These are phyloP conservation scores for Scarus forsteni DNA, from an alignment of 2,797 vertebrate genomes.

Conservation along the genomic window DNA sequence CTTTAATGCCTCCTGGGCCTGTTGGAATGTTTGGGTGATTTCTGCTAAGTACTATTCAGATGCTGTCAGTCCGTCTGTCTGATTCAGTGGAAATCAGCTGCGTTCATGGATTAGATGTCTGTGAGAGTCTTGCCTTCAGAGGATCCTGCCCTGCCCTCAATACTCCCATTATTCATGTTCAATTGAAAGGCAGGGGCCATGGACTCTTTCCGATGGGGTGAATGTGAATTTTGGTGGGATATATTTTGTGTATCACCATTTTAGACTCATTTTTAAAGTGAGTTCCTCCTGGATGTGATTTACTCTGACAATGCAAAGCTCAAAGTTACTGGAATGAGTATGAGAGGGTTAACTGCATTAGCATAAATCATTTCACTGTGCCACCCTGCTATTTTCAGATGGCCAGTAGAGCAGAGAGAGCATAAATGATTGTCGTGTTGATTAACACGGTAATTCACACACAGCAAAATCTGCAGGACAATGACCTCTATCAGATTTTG, in stretches of 20 bases:
- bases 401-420: neutral
- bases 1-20: constrained; percentile 34
- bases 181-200: constrained; percentile 12
- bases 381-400: neutral
- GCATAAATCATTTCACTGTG: neutral
- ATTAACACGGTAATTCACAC: neutral
- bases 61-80: constrained; percentile 27
- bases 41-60: constrained; percentile 58
- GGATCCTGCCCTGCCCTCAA: constrained; percentile 16
- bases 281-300: constrained; percentile 29
- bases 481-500: no score
- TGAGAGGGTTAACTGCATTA: neutral
- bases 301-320: constrained; percentile 26
- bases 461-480: no score
- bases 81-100: constrained; percentile 25
- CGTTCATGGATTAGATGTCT: constrained; percentile 7
- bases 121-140: constrained; percentile 22
- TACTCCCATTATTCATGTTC: constrained; percentile 30
- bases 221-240: constrained; percentile 29
- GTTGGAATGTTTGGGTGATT: constrained; percentile 31
- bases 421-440: neutral
- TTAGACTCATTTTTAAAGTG: neutral
- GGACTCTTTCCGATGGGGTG: constrained; percentile 47
- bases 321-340: constrained; percentile 37
- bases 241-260: neutral